Percentiles rank a stretch among this genome's conserved stretches.
These are phyloP conservation scores for Melitaea athalia DNA, from an alignment of 2,888 invertebrate species.

Conservation along the genomic window DNA sequence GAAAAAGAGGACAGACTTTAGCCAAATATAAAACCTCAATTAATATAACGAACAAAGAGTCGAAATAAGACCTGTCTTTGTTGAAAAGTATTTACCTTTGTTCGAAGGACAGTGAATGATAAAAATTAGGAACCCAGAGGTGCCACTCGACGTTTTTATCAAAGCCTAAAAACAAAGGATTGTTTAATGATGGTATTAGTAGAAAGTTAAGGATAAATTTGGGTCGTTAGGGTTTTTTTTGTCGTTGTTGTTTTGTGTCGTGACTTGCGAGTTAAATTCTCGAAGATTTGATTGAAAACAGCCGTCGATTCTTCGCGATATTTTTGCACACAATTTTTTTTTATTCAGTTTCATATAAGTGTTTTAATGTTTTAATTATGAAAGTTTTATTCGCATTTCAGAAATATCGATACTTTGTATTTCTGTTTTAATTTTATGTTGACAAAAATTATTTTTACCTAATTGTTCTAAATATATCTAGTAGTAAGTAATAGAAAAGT, in stretches of 20 bases:
- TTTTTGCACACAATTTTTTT: background rate
- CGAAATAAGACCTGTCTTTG: constrained; percentile 53
- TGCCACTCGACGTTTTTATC: constrained; percentile 74
- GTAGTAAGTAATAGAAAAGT: too few relatives aligned
- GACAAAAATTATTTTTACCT: too few relatives aligned
- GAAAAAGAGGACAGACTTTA: constrained; percentile 6
- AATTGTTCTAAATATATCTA: too few relatives aligned
- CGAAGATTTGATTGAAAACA: constrained; percentile 5
- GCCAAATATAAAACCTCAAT: constrained; percentile 21
- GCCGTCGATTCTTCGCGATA: background rate
- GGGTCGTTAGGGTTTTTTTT: constrained; percentile 74
- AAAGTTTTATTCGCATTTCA: too few relatives aligned
- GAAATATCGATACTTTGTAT: too few relatives aligned
- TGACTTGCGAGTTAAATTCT: constrained; percentile 56
- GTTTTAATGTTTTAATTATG: too few relatives aligned
- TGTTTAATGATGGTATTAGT: constrained; percentile 80
- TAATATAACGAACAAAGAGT: constrained; percentile 33
- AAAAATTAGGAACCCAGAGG: constrained; percentile 75
- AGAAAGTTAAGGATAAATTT: constrained; percentile 80
- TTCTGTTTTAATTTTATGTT: too few relatives aligned
- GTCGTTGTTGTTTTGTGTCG: constrained; percentile 72
- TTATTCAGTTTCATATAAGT: too few relatives aligned
- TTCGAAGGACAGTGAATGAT: constrained; percentile 68
- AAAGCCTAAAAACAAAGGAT: constrained; percentile 77
- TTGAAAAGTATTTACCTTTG: constrained; percentile 60